These are phyloP conservation scores for Delichon dasypus DNA, from an alignment of 2,797 vertebrate species.

Conservation along the genomic window DNA sequence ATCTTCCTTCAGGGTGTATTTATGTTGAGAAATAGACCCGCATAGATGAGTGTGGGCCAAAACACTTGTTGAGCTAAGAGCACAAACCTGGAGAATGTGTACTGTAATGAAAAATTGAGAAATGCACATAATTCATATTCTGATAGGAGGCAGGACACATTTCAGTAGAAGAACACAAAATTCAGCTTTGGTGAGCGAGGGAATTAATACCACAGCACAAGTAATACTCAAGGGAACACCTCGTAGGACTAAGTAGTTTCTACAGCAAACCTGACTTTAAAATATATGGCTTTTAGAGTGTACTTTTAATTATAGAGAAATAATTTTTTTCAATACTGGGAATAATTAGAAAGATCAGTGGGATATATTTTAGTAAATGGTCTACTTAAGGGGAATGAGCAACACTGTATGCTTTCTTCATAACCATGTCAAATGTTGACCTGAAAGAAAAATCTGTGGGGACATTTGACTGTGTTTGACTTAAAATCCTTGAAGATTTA, in stretches of 20 bases:
- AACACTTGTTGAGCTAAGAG: neutral
- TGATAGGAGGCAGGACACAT: neutral
- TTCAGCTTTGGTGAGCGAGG: neutral
- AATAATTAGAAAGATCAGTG: neutral
- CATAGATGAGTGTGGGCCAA: neutral
- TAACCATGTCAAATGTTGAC: neutral
- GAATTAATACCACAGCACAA: neutral
- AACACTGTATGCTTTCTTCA: neutral
- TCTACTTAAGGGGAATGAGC: neutral
- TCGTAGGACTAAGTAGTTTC: neutral
- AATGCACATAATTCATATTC: neutral
- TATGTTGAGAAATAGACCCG: neutral
- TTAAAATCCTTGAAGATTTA: neutral
- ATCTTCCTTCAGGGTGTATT: neutral
- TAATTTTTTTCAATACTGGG: neutral
- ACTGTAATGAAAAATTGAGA: neutral
- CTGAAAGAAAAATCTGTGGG: neutral
- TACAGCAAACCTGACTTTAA: neutral
- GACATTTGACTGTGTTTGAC: neutral
- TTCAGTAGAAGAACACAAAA: neutral
- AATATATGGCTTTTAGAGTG: neutral
- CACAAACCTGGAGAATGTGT: neutral
- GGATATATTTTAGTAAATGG: neutral
- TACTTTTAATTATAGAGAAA: neutral
- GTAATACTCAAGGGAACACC: neutral